phyloP scores from a whole-genome alignment of 2,113 vertebrate species.

The Megalops atlanticus region DNA sequence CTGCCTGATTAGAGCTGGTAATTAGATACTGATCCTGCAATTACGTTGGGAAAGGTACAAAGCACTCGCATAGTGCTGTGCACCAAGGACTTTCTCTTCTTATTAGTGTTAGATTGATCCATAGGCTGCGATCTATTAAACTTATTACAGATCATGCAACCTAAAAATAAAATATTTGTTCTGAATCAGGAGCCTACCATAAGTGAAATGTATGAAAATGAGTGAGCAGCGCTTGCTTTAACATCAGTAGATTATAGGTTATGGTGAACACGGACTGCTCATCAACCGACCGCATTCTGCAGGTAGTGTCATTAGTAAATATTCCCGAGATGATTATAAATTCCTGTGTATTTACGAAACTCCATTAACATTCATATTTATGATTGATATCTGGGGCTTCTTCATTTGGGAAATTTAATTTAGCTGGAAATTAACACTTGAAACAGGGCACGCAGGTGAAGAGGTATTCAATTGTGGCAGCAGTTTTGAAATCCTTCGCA shows the following conservation, averaged over 20 bases:
- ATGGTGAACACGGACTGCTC: not conserved
- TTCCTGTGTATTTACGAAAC: not conserved
- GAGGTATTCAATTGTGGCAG: too few relatives aligned
- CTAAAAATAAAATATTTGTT: not conserved
- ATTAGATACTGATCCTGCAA: not conserved
- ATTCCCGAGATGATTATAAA: not conserved
- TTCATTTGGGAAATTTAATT: too few relatives aligned
- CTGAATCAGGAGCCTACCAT: not conserved
- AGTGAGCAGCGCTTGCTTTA: not conserved
- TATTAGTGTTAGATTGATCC: too few relatives aligned
- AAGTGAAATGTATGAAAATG: not conserved
- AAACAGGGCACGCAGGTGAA: too few relatives aligned
- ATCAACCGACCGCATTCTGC: not conserved
- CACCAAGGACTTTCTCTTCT: not conserved
- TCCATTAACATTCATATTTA: too few relatives aligned
- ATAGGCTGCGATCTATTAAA: too few relatives aligned
- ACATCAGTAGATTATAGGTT: not conserved
- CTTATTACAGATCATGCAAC: not conserved
- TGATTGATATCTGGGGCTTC: too few relatives aligned
- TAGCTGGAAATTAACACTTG: too few relatives aligned
- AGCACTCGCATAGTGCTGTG: not conserved
- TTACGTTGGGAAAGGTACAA: not conserved
- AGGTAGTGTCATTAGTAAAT: too few relatives aligned
- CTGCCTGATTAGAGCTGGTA: conserved; percentile 1
- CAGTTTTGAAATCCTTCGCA: too few relatives aligned